Evolutionary conservation across 2,888 invertebrate genomes (phyloP), one percentile per base, ranked within the genome.

Genomic region (Drosophila hamatofila): DNA sequence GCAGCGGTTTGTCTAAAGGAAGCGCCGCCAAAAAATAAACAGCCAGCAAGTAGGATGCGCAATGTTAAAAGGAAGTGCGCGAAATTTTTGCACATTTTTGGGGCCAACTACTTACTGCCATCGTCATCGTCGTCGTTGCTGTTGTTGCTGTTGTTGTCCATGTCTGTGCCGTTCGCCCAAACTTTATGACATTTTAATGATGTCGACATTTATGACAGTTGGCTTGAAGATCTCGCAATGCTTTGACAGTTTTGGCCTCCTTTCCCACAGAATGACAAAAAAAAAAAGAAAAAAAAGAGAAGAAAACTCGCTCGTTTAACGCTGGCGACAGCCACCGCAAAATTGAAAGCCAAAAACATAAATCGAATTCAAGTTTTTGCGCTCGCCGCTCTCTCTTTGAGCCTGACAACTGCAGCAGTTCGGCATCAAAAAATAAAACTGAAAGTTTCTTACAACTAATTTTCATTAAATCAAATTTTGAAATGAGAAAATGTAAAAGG

Each of bases 161-260:
- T 48, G 48, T 63, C 63, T 65, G 35, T 44, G 55, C 30, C 52
- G 14, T 21, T 35, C 51, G 33, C 51, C 63, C 42, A 58, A 81
- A 79, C 72, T 80, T 84, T 84, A 83, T 83, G 86, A 78, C 81
- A 86, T 84, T 86, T 86, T 86, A 86, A 86, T 86, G 85, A 86
- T 86, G 84, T 83, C 75, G 78, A 86, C 84, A 76, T 85, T 86
- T 84, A 76, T 83, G 86, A 83, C 84, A 85, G 81, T 78, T 83
- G 81, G 74, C 86, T 81, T 80, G 71, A 80, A 82, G 78, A 83
- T 79, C 73, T 75, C 42, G 68, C 70, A 76, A 78, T 78, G 73
- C 78, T 78, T 82, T 81, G 82, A 79, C 83, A 82, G 76, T 79
- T 82, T 65, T 49, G 72, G 44, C 44, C 44, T 23, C 6, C 23